Evolutionary conservation across 2,888 invertebrate species (phyloP).

Genomic region (Drosophila siamana): DNA sequence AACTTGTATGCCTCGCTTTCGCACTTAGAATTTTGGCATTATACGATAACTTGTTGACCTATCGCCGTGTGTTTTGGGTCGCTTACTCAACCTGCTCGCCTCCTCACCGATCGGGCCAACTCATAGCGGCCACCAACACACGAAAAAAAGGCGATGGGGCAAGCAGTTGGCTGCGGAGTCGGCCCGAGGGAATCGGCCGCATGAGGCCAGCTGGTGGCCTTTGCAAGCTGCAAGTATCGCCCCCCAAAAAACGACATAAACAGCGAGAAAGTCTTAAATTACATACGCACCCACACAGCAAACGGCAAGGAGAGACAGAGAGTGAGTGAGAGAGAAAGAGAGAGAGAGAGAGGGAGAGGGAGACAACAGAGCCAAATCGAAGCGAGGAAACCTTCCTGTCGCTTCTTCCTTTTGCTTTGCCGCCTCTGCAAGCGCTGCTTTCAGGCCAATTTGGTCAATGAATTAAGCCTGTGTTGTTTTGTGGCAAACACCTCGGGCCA

Average conservation of each 20-base stretch:
- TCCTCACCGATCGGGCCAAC: not conserved
- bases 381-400: slow-evolving; percentile 37
- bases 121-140: slow-evolving; percentile 23
- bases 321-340: slow-evolving; percentile 11
- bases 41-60: not conserved
- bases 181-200: slow-evolving; percentile 11
- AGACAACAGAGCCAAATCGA: not conserved
- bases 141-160: not conserved
- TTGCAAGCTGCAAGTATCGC: slow-evolving; percentile 39
- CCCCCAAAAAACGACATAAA: slow-evolving; percentile 54
- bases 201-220: slow-evolving; percentile 63
- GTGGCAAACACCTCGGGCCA: slow-evolving; percentile 63
- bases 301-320: no score
- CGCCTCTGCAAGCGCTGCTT: slow-evolving; percentile 13
- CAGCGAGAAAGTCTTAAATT: slow-evolving; percentile 77
- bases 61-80: slow-evolving; percentile 1
- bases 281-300: slow-evolving; percentile 72
- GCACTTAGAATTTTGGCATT: not conserved
- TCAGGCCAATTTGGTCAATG: slow-evolving; percentile 62
- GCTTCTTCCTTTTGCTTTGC: slow-evolving; percentile 36
- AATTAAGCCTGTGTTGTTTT: slow-evolving; percentile 48
- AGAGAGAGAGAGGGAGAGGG: slow-evolving; percentile 6
- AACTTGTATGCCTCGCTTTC: not conserved
- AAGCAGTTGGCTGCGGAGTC: slow-evolving; percentile 15
- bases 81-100: slow-evolving; percentile 24